Base-by-base conservation (phyloP, 2,888 invertebrate genomes). In the Scelioninae gen. 1 region DNA sequence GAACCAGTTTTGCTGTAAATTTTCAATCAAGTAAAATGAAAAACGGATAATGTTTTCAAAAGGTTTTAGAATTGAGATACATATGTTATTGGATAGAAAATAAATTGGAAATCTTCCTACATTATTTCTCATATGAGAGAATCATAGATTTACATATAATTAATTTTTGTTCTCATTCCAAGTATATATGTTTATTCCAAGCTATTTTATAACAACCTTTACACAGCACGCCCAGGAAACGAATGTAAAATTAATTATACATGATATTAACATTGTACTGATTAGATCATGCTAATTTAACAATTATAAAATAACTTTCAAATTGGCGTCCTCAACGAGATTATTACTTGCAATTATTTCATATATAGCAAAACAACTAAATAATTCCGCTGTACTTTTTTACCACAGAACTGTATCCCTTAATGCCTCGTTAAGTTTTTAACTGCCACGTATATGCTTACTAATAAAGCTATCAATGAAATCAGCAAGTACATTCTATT, bases 391-490 rank as follows among this genome's bases (percentile, higher is more conserved):
- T 49, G 49, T 15, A 51, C 40, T 51, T 72, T 49, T 43, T 62
- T 62, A 49, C 40, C 51, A 49, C 51, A 32, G 62, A 16, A 5
- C 13, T 11, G 7, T 62, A 34, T 32, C 10, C 53, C 15, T 40
- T 62, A 9, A 32, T 13, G 43, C 47, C 71, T 71, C 71, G 71
- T 71, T 60, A 71, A 65, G 56, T 74, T 74, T 63, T 74, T 56
- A 38, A 65, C 7, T 32, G 13, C 23, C 8, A 45, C 45, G n/a
- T 31, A 7, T 13, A 16, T 23, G 23, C 23, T 1, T 13, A 16
- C 43, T 66, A 66, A 69, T 69, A 55, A 62, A 69, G 69, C 49
- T 69, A 77, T 69, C 76, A 77, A 62, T 63, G 29, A 62, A 62
- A 60, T 62, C 68, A 45, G 31, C 29, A 16, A 56, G n/a, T 16